These are phyloP conservation scores for Alloscopus bannaensis DNA, from an alignment of 2,888 invertebrate genomes.

Conservation along the genomic window DNA sequence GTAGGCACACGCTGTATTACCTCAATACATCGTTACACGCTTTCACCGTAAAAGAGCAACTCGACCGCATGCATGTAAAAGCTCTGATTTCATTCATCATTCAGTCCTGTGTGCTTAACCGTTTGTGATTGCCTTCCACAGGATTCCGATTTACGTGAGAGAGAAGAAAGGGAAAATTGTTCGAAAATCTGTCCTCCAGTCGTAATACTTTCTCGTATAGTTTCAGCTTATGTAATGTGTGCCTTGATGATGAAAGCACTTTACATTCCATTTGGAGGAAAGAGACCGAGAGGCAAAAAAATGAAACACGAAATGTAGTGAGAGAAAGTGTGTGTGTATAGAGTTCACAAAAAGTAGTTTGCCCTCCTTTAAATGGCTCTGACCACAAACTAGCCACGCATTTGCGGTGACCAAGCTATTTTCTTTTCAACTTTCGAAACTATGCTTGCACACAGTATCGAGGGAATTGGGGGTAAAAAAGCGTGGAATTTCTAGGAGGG, in stretches of 20 bases:
- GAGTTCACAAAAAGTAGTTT: conserved; percentile 33
- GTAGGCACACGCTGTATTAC: not conserved
- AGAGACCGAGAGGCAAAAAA: not conserved
- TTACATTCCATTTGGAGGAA: conserved; percentile 36
- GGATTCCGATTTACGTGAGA: conserved; percentile 21
- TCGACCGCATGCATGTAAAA: conserved; percentile 8
- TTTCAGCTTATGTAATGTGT: conserved; percentile 5
- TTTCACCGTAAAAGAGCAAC: not conserved
- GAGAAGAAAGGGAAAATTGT: conserved; percentile 24
- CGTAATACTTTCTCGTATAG: conserved; percentile 24
- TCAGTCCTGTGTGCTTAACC: conserved; percentile 1
- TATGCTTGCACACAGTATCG: conserved; percentile 24
- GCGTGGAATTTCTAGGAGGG: conserved; percentile 22
- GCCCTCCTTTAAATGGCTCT: conserved; percentile 51
- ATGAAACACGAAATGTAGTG: not conserved
- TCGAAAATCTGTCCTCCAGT: conserved; percentile 35
- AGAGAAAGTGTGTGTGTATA: not conserved
- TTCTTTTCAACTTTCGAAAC: conserved; percentile 40
- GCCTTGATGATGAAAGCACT: conserved; percentile 43
- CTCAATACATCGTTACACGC: not conserved
- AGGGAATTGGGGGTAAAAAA: not conserved
- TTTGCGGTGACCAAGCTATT: conserved; percentile 51
- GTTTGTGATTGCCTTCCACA: conserved; percentile 18
- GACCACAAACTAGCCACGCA: conserved; percentile 50
- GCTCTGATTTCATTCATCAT: conserved; percentile 42